These are phyloP conservation scores for Melanerpes formicivorus DNA, from an alignment of 2,113 vertebrate species.

Conservation along the genomic window DNA sequence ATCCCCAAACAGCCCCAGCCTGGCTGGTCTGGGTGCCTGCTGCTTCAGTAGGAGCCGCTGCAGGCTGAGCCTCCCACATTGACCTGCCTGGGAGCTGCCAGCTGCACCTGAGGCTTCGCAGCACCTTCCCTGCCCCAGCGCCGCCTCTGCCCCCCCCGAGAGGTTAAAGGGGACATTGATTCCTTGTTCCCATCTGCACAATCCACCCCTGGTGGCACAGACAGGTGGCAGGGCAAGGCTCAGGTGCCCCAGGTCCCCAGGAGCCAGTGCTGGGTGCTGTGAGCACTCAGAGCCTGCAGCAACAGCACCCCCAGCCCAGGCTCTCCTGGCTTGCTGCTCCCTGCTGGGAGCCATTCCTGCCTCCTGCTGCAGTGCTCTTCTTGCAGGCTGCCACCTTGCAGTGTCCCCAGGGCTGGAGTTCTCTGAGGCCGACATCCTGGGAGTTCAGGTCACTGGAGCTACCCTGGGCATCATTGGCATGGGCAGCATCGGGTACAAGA, in stretches of 20 bases:
- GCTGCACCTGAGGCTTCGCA: background rate
- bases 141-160: background rate
- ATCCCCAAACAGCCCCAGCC: background rate
- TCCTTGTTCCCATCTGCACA: background rate
- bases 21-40: background rate
- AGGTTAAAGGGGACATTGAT: background rate
- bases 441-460: constrained; percentile 58
- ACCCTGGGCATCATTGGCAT: constrained; percentile 71
- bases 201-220: background rate
- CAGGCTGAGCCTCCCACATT: background rate
- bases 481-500: constrained; percentile 66
- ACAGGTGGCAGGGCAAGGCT: background rate
- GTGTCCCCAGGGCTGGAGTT: background rate
- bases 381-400: constrained; percentile 52
- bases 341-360: background rate
- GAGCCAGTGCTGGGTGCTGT: too few relatives aligned
- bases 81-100: background rate
- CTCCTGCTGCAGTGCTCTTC: background rate
- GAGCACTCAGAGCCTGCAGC: too few relatives aligned
- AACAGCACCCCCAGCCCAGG: background rate
- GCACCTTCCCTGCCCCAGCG: background rate
- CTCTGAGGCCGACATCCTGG: constrained; percentile 16
- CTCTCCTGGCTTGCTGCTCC: background rate
- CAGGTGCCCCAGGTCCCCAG: background rate
- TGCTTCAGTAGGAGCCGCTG: background rate